phyloP scores from a whole-genome alignment of 2,797 vertebrate species.

The Cyprinella venusta region DNA sequence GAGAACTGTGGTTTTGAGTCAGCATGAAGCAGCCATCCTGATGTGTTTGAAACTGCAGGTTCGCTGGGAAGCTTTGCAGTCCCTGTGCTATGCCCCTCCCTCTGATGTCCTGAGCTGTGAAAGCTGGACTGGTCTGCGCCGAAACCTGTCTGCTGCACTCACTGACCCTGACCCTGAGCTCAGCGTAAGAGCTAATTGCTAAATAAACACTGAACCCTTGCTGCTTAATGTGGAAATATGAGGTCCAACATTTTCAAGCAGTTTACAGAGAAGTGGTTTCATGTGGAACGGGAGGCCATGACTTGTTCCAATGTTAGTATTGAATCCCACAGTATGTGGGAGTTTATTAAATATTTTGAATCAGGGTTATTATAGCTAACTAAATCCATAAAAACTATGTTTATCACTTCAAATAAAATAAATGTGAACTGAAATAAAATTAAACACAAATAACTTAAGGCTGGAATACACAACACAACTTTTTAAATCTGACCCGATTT shows the following conservation, averaged over 20 bases:
- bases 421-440: background rate
- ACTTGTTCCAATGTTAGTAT: constrained; percentile 2
- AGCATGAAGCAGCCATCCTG: background rate
- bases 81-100: constrained; percentile 84
- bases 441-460: background rate
- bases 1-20: background rate
- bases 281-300: constrained; percentile 27
- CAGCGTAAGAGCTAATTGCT: constrained; percentile 77
- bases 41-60: constrained; percentile 75
- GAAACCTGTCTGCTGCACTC: constrained; percentile 82
- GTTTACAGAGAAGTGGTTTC: background rate
- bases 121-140: constrained; percentile 85
- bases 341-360: constrained; percentile 4
- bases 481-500: background rate
- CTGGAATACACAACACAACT: background rate
- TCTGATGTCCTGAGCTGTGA: constrained; percentile 93
- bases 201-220: constrained; percentile 9
- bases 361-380: background rate
- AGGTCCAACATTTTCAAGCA: background rate
- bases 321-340: background rate
- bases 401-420: background rate
- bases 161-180: constrained; percentile 85
- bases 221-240: constrained; percentile 1
- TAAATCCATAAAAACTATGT: background rate
- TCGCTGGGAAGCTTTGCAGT: constrained; percentile 87